These are phyloP conservation scores for Mylabris phalerata DNA, from an alignment of 1,140 invertebrate genomes.

Conservation along the genomic window DNA sequence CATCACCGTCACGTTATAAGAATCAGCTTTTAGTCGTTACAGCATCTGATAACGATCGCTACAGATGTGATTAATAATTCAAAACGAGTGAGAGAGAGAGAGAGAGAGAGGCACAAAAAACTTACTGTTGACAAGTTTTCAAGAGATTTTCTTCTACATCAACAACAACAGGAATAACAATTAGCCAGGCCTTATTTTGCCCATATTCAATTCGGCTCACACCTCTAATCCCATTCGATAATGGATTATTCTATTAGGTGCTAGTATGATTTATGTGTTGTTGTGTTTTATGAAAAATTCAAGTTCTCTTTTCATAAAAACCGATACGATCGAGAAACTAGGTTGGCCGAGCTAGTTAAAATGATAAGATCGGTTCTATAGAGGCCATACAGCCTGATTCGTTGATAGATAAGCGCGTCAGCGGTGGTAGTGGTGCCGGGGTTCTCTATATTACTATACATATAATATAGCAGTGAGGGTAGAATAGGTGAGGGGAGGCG, in stretches of 20 bases:
- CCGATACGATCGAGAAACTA: slow-evolving; percentile 28
- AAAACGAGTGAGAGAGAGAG: too few species aligned
- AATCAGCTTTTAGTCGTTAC: slow-evolving; percentile 6
- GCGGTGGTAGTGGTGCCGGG: not conserved
- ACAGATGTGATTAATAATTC: too few species aligned
- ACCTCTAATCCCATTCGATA: slow-evolving; percentile 5
- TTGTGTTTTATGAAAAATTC: slow-evolving; percentile 30
- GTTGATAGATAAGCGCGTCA: slow-evolving; percentile 21
- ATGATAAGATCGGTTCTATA: slow-evolving; percentile 34
- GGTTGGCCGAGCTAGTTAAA: slow-evolving; percentile 35
- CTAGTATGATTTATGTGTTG: slow-evolving; percentile 26
- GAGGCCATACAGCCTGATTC: slow-evolving; percentile 34
- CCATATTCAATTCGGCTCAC: not conserved
- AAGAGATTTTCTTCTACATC: too few species aligned
- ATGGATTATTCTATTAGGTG: slow-evolving; percentile 22
- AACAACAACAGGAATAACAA: too few species aligned
- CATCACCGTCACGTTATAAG: slow-evolving; percentile 5
- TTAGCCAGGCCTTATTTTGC: too few species aligned
- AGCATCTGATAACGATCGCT: too few species aligned
- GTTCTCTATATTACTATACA: too few species aligned
- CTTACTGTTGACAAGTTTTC: too few species aligned
- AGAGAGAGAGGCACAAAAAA: too few species aligned
- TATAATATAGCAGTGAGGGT: too few species aligned
- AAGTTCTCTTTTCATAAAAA: slow-evolving; percentile 21
- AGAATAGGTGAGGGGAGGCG: slow-evolving; percentile 12